Evolutionary conservation across 1,140 invertebrate genomes (phyloP).

Genomic region (Aphelinus certus): DNA sequence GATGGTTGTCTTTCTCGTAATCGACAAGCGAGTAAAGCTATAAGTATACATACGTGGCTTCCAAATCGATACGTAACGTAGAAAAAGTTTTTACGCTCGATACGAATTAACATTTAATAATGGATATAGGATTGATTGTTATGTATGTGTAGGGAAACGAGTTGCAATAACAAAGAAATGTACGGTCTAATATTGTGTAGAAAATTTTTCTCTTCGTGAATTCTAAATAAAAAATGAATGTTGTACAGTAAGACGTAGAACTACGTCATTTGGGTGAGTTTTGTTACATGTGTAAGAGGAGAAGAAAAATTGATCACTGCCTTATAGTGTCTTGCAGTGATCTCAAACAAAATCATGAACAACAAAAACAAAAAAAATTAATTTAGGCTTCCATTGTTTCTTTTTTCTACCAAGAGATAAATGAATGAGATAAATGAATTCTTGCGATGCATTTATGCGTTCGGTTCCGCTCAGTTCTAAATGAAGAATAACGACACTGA

Average conservation of each 20-base stretch:
- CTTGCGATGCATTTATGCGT: slow-evolving; percentile 30
- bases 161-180: neutral
- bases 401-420: too few relatives aligned
- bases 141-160: neutral
- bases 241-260: slow-evolving; percentile 19
- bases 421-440: neutral
- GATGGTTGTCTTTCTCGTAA: too few relatives aligned
- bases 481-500: neutral
- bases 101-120: neutral
- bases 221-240: slow-evolving; percentile 6
- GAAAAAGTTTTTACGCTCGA: slow-evolving; percentile 1
- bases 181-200: neutral
- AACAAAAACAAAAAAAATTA: too few relatives aligned
- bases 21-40: too few relatives aligned
- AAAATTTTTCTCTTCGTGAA: slow-evolving; percentile 8
- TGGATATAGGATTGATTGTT: neutral
- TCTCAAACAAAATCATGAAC: neutral
- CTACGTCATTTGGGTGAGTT: slow-evolving; percentile 6
- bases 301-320: slow-evolving; percentile 16
- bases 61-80: neutral
- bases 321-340: slow-evolving; percentile 1
- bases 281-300: slow-evolving; percentile 23
- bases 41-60: neutral
- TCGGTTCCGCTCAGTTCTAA: slow-evolving; percentile 7
- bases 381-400: too few relatives aligned